Evolutionary conservation across 2,113 vertebrate species (phyloP), one percentile per base, ranked within the genome.

Genomic region (Pseudorectes ferrugineus): DNA sequence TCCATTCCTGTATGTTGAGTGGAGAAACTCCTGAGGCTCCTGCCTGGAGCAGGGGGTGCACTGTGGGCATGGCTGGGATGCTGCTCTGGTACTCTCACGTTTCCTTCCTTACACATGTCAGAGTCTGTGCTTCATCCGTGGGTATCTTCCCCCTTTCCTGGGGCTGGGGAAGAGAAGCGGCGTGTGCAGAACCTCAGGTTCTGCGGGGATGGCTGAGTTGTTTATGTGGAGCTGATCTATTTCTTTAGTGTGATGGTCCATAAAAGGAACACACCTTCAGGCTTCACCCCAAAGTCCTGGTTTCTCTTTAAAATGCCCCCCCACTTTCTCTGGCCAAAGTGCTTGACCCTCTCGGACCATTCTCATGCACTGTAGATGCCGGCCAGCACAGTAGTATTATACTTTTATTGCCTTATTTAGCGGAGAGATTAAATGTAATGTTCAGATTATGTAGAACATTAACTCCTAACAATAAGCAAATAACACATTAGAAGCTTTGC

Each of bases 391-490:
- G 67, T 6, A 46, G 43, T 35, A 6, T 38, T 42, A 42, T 9
- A 73, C 79, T 87, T 94, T 92, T 95, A 79, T 66, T 89, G 71
- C 92, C 84, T 86, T 96, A 93, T 95, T 95, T 94, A 95, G 89
- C 70, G 23, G 58, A 86, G 66, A 92, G 73, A 96, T 84, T 92
- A 96, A 95, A 95, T 40, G 89, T 78, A 94, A 92, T 93, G 80
- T 95, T 96, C 78, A 91, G 85, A 93, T 97, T 76, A 76, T 76
- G 77, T 83, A 85, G 77, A 94, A 80, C 78, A 62, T 82, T 83
- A 83, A 92, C 71, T 95, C 83, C 92, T 96, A 73, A 89, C 89
- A 95, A 86, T 83, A 88, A 98, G 84, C 96, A 91, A 95, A 67
- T 88, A 92, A 48, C 43, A 38, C 82, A 49, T 88, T 86, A 40